These are phyloP conservation scores for Anadara kagoshimensis DNA, from an alignment of 1,140 invertebrate species.

Conservation along the genomic window DNA sequence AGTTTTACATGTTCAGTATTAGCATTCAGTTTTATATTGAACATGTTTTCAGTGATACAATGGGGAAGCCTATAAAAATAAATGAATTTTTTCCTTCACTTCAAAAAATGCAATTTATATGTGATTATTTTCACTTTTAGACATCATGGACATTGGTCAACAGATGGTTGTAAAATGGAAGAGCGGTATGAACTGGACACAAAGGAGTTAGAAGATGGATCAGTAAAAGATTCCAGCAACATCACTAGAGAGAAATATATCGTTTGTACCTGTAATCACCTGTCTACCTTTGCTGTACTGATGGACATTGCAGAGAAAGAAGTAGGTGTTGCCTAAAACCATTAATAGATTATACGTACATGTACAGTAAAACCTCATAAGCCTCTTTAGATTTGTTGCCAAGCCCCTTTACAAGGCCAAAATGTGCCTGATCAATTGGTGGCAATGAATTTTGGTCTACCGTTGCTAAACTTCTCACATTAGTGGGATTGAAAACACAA, in stretches of 20 bases:
- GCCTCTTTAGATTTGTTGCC: too few species aligned
- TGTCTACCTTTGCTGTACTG: constrained; percentile 92
- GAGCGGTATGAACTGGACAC: constrained; percentile 65
- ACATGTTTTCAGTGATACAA: not conserved
- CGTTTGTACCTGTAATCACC: constrained; percentile 94
- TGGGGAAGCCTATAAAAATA: not conserved
- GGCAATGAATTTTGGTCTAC: too few species aligned
- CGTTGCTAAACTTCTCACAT: too few species aligned
- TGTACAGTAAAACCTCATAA: too few species aligned
- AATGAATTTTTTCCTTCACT: not conserved
- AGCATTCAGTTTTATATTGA: constrained; percentile 1
- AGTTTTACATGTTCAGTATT: too few species aligned
- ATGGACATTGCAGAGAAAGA: constrained; percentile 93
- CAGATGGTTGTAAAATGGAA: constrained; percentile 90
- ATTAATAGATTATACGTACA: too few species aligned
- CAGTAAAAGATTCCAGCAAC: constrained; percentile 77
- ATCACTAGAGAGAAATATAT: constrained; percentile 75
- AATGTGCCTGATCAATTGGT: too few species aligned
- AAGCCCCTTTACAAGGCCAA: too few species aligned
- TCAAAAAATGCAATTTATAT: not conserved
- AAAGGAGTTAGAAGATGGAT: not conserved
- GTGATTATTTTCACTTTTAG: constrained; percentile 16
- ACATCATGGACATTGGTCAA: constrained; percentile 85
- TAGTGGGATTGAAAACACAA: too few species aligned
- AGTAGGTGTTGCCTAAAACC: constrained; percentile 72